A percentile compares a stretch with the other conserved stretches of the same genome.
phyloP scores from a whole-genome alignment of 1,140 invertebrate genomes.

The Musca domestica region DNA sequence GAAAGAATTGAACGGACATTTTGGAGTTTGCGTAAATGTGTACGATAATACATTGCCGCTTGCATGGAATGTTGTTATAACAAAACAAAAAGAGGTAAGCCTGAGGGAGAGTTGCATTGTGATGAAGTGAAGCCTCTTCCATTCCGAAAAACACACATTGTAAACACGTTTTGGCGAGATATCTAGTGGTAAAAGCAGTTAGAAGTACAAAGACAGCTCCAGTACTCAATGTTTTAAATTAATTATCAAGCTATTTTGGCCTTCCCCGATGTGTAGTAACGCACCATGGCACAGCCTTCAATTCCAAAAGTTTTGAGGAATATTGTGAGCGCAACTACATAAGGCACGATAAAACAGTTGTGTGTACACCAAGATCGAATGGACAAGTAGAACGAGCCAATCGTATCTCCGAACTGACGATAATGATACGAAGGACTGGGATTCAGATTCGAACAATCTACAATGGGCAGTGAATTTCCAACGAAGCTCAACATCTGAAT shows the following conservation, averaged over 20 bases:
- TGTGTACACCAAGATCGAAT: conserved; percentile 41
- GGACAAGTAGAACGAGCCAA: conserved; percentile 32
- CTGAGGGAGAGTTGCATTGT: neutral
- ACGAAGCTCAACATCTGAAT: conserved; percentile 5
- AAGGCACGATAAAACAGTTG: conserved; percentile 38
- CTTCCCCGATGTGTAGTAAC: conserved; percentile 36
- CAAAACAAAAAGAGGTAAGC: conserved; percentile 3
- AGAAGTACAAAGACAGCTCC: conserved; percentile 30
- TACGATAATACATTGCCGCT: conserved; percentile 2
- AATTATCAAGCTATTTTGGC: conserved; percentile 15
- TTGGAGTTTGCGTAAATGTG: conserved; percentile 20
- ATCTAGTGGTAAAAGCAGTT: conserved; percentile 26
- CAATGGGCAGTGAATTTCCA: conserved; percentile 15
- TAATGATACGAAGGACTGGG: conserved; percentile 8
- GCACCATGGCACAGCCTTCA: conserved; percentile 46
- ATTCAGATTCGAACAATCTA: neutral
- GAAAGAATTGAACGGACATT: neutral
- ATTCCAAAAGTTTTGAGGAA: conserved; percentile 34
- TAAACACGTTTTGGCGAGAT: conserved; percentile 9
- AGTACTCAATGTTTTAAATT: conserved; percentile 24
- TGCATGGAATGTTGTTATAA: conserved; percentile 21
- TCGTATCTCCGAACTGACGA: neutral
- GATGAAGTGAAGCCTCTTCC: neutral
- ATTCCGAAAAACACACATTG: neutral
- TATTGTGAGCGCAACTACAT: conserved; percentile 35